Base-by-base conservation (phyloP, 2,113 vertebrate genomes). In the Nerophis lumbriciformis region DNA sequence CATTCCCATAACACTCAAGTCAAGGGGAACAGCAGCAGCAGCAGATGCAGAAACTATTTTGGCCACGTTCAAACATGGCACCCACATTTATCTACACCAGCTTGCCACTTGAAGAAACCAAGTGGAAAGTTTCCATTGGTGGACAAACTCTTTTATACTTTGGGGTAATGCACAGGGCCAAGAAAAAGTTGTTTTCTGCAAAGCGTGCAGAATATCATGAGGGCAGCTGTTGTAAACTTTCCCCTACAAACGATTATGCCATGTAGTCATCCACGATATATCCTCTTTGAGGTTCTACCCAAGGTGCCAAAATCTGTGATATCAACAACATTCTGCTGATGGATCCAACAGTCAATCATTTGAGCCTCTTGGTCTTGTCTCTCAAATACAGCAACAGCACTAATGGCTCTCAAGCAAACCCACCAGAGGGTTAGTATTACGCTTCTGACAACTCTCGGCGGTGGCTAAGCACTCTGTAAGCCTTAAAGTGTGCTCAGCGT, bases 1-100 rank as follows among this genome's bases (percentile, higher is more conserved):
- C 28, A 36, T 44, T 63, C 67, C 37, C 38, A 62, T 45, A 44
- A 58, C 66, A 59, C 71, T 70, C 42, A 61, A 78, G 69, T 68
- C 55, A 11, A 66, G 63, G 57, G 69, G 53, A 68, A 65, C 66
- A 69, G 39, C 63, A 16, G 60, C 66, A n/a, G 75, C 74, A 80
- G 85, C 88, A 90, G 87, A 90, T 88, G 86, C 84, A 82, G 80
- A 77, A 89, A 87, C 83, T 89, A 89, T 88, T 89, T 83, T 85
- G 79, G 82, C 81, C 68, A 78, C 72, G 76, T 83, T 75, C 73
- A 80, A 80, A 71, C 76, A 82, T 79, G 82, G 75, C 81, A 83
- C 72, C 65, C 56, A 54, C 73, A 53, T 71, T 72, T 61, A 61
- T 55, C 64, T 67, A 44, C 61, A 65, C 53, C 68, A 77, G 37